phyloP scores from a whole-genome alignment of 2,797 vertebrate genomes.

The Peromyscus aztecus region DNA sequence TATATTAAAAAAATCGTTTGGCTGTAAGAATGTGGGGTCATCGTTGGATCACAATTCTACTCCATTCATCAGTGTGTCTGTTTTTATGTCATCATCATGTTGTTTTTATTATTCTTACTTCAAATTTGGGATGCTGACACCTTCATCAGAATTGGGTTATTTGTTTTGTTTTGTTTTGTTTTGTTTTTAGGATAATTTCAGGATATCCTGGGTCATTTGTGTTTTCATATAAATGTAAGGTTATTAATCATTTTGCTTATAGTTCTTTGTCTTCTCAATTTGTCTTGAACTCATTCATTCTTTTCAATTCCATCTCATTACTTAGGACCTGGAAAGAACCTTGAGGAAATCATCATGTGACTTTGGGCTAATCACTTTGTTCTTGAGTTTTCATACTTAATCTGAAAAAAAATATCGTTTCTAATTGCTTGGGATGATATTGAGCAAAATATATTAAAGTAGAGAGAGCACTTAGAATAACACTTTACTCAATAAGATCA shows the following conservation, averaged over 20 bases:
- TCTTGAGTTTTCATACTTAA: background rate
- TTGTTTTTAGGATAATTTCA: background rate
- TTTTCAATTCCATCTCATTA: background rate
- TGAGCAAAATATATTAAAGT: background rate
- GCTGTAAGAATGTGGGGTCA: background rate
- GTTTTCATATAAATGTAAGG: background rate
- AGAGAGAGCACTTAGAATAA: background rate
- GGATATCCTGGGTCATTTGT: background rate
- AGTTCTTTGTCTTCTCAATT: background rate
- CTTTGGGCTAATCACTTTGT: background rate
- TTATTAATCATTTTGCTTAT: background rate
- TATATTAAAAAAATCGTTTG: background rate
- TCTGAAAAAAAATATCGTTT: background rate
- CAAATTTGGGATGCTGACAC: background rate
- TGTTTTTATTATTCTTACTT: background rate
- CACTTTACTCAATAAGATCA: background rate
- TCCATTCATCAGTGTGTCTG: background rate
- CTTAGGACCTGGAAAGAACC: background rate
- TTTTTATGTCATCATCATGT: background rate
- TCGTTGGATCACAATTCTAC: background rate
- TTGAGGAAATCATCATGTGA: background rate
- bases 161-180: background rate
- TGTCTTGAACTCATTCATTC: background rate
- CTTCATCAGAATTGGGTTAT: background rate
- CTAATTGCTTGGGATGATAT: background rate